Percentiles rank a stretch among this genome's conserved stretches.
phyloP scores from a whole-genome alignment of 2,888 invertebrate genomes.

The Scrobipalpa atriplicella region DNA sequence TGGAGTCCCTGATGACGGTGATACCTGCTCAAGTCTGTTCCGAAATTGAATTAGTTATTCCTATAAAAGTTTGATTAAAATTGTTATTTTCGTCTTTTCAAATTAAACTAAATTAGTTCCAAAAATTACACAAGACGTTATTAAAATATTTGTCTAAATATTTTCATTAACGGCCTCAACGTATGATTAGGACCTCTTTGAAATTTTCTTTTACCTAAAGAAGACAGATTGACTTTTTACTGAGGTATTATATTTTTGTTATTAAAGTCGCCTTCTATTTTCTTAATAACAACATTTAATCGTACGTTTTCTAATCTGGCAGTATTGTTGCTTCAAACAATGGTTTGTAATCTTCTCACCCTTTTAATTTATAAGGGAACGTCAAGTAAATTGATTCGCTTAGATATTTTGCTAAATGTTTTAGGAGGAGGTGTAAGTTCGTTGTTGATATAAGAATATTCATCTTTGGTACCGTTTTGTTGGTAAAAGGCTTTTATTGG shows the following conservation, averaged over 20 bases:
- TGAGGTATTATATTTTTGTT: background rate
- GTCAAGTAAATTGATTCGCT: slow-evolving; percentile 48
- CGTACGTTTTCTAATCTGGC: slow-evolving; percentile 13
- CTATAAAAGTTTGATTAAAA: background rate
- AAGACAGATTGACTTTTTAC: background rate
- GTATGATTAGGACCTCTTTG: slow-evolving; percentile 5
- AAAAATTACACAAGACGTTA: background rate
- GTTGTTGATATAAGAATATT: slow-evolving; percentile 21
- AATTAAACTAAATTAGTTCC: background rate
- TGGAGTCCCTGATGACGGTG: no score
- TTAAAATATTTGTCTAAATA: slow-evolving; percentile 4
- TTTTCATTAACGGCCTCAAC: background rate
- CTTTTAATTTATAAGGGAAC: slow-evolving; percentile 46
- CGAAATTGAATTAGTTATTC: no score
- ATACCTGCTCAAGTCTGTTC: no score
- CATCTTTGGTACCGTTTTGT: slow-evolving; percentile 7
- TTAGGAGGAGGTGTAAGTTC: slow-evolving; percentile 41
- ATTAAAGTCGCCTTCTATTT: slow-evolving; percentile 14
- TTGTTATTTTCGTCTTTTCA: background rate
- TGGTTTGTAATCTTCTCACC: slow-evolving; percentile 47
- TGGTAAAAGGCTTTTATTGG: slow-evolving; percentile 10
- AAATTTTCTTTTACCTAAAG: background rate
- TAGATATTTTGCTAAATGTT: slow-evolving; percentile 45
- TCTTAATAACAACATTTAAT: slow-evolving; percentile 14
- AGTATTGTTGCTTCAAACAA: slow-evolving; percentile 45